phyloP scores from a whole-genome alignment of 1,140 invertebrate genomes.

The Grapholita molesta region DNA sequence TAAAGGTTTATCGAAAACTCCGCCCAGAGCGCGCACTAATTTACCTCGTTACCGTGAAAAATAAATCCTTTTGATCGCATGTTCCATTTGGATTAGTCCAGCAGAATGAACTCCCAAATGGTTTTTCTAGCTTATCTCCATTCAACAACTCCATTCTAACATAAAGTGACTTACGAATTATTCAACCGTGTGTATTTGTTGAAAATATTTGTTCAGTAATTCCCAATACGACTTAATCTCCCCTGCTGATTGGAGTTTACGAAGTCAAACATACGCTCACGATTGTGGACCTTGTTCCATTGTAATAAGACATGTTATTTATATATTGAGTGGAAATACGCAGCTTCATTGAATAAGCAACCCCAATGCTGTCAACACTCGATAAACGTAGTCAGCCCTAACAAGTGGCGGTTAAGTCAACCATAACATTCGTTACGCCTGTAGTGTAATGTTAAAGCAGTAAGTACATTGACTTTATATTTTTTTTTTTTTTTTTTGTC shows the following conservation, averaged over 20 bases:
- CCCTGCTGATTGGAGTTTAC: not conserved
- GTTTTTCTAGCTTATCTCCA: not conserved
- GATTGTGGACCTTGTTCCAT: not conserved
- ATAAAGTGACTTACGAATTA: not conserved
- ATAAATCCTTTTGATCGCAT: not conserved
- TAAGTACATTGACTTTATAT: not conserved
- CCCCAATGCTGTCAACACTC: not conserved
- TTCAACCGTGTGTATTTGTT: not conserved
- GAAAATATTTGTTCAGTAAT: not conserved
- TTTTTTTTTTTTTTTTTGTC: too few relatives aligned
- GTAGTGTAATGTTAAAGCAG: not conserved
- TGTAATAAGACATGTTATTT: not conserved
- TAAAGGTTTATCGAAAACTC: not conserved
- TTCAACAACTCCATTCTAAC: not conserved
- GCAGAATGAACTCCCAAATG: not conserved
- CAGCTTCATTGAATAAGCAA: slow-evolving; percentile 1
- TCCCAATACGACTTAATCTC: not conserved
- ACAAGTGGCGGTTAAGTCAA: slow-evolving; percentile 13
- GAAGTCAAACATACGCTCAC: not conserved
- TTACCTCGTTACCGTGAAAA: not conserved
- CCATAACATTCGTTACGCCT: slow-evolving; percentile 12
- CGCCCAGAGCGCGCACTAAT: not conserved
- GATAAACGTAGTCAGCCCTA: slow-evolving; percentile 14
- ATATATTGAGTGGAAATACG: not conserved
- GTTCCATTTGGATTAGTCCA: not conserved